These are phyloP conservation scores for Drosophila bocqueti DNA, from an alignment of 1,140 invertebrate species.

Conservation along the genomic window DNA sequence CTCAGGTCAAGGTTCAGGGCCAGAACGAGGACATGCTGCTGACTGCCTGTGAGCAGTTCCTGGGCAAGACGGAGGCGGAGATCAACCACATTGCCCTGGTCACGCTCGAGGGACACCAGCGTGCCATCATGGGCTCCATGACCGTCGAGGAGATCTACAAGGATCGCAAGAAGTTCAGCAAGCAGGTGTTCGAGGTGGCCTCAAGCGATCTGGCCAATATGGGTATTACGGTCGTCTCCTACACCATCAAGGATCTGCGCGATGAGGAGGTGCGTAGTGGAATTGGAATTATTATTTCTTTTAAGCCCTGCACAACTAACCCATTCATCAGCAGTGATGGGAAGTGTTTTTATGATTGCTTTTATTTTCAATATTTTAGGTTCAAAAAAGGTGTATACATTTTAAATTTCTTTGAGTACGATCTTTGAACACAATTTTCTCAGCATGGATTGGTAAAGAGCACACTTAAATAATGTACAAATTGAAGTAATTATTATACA, in stretches of 20 bases:
- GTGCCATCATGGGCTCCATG: slow-evolving; percentile 99
- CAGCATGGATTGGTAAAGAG: background rate
- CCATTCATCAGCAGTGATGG: slow-evolving; percentile 31
- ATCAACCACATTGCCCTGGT: slow-evolving; percentile 97
- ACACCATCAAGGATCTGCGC: slow-evolving; percentile 98
- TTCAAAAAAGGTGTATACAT: background rate
- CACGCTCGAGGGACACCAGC: slow-evolving; percentile 98
- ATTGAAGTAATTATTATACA: background rate
- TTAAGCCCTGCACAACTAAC: slow-evolving; percentile 21
- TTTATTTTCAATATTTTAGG: background rate
- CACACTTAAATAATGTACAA: background rate
- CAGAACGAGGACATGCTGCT: slow-evolving; percentile 98
- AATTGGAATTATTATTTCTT: background rate
- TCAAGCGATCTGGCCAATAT: slow-evolving; percentile 98
- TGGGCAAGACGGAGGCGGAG: slow-evolving; percentile 95
- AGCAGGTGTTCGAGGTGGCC: slow-evolving; percentile 97
- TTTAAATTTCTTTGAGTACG: background rate
- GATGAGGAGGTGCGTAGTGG: slow-evolving; percentile 94
- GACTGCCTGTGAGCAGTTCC: slow-evolving; percentile 98
- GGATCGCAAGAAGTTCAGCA: slow-evolving; percentile 99
- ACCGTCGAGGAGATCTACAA: slow-evolving; percentile 99
- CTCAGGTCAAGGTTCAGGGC: slow-evolving; percentile 99
- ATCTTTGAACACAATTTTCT: background rate
- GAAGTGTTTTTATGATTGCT: background rate
- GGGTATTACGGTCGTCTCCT: slow-evolving; percentile 99